A percentile compares a stretch with the other conserved stretches of the same genome.
These are phyloP conservation scores for Zeus faber DNA, from an alignment of 2,113 vertebrate species.

Conservation along the genomic window DNA sequence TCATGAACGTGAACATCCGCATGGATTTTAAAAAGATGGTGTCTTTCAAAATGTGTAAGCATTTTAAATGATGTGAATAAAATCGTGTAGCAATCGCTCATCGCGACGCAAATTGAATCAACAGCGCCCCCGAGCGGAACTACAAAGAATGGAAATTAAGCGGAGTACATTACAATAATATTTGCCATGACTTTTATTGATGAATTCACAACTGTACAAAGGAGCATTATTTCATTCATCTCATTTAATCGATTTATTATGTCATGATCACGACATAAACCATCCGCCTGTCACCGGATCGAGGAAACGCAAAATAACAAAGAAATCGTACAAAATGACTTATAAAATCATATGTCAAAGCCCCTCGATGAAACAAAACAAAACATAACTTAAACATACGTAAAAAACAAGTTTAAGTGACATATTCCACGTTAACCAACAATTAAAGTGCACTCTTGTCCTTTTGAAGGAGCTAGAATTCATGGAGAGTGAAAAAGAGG, in stretches of 20 bases:
- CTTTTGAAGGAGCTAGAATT: slow-evolving; percentile 13
- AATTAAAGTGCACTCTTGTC: slow-evolving; percentile 54
- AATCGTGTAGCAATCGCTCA: too few species aligned
- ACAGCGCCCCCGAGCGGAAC: too few species aligned
- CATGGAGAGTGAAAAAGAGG: too few species aligned
- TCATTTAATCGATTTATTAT: neutral
- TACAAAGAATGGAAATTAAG: too few species aligned
- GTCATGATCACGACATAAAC: neutral
- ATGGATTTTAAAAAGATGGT: too few species aligned
- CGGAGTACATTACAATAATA: neutral
- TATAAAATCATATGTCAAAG: slow-evolving; percentile 28
- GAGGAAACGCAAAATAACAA: neutral
- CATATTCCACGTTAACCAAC: slow-evolving; percentile 28
- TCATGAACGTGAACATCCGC: too few species aligned
- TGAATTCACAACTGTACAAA: slow-evolving; percentile 75
- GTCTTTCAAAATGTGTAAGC: too few species aligned
- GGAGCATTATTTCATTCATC: slow-evolving; percentile 28
- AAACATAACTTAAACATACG: slow-evolving; percentile 32
- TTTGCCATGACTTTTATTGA: slow-evolving; percentile 56
- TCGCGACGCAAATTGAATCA: too few species aligned
- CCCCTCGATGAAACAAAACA: slow-evolving; percentile 17
- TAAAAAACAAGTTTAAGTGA: slow-evolving; percentile 20
- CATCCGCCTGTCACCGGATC: neutral
- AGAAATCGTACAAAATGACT: slow-evolving; percentile 31
- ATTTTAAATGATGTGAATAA: too few species aligned